Conservation (phyloP, 2,113 vertebrate genomes). For the Rostratula benghalensis region DNA sequence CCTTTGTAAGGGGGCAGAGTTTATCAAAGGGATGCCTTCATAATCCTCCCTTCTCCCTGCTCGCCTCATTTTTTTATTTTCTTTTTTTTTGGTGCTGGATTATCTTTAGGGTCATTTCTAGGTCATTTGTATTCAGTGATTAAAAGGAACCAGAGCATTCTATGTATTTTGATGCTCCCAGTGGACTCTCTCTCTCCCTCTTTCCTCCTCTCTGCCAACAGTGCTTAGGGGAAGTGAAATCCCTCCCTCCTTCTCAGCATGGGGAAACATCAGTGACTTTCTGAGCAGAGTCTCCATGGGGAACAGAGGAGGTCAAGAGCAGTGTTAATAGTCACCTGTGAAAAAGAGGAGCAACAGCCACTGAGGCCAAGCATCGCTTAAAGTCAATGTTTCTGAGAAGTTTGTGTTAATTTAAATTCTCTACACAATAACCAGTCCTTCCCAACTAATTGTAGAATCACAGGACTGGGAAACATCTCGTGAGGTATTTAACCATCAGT, state of each 20-base stretch:
- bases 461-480: background rate
- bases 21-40: background rate
- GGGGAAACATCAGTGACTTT: constrained; percentile 49
- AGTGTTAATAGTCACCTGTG: constrained; percentile 42
- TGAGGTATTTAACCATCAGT: background rate
- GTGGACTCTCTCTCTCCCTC: background rate
- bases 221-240: background rate
- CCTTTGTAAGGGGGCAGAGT: background rate
- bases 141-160: background rate
- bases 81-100: background rate
- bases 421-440: background rate
- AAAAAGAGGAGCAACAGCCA: background rate
- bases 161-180: background rate
- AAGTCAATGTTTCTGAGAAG: background rate
- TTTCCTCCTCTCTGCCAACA: background rate
- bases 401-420: background rate
- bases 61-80: background rate
- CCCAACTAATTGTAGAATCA: background rate
- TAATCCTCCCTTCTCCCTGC: background rate
- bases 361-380: background rate
- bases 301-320: constrained; percentile 40
- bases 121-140: background rate
- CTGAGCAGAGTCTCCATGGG: background rate
- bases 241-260: constrained; percentile 6
- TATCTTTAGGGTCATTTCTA: background rate